phyloP scores from a whole-genome alignment of 2,888 invertebrate species.

The Caenorhabditis imperialis region DNA sequence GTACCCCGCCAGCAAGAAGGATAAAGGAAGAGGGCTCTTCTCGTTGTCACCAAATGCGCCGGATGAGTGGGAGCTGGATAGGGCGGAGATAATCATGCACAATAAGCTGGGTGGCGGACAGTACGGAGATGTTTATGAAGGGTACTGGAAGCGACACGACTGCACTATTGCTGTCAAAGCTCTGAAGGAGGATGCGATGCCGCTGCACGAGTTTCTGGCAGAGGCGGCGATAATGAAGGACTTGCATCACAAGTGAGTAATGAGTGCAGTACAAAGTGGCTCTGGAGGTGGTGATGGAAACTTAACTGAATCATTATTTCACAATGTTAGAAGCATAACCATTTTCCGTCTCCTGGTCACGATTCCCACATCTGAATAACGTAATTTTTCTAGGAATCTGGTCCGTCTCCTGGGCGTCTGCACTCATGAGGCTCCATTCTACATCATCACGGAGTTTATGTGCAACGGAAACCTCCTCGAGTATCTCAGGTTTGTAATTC shows the following conservation, averaged over 20 bases:
- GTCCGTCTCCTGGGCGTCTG: conserved; percentile 98
- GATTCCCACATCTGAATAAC: too few species aligned
- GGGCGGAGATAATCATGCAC: conserved; percentile 80
- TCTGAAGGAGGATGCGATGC: conserved; percentile 99
- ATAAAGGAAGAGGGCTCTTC: conserved; percentile 80
- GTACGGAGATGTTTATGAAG: conserved; percentile 89
- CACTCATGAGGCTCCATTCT: conserved; percentile 97
- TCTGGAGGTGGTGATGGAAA: too few species aligned
- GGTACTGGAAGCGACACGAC: conserved; percentile 95
- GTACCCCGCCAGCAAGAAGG: conserved; percentile 93
- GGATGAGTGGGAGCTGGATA: conserved; percentile 97
- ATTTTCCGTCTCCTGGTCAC: too few species aligned
- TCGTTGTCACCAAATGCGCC: conserved; percentile 79
- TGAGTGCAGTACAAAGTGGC: too few species aligned
- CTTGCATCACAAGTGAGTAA: conserved; percentile 87
- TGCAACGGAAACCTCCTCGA: conserved; percentile 96
- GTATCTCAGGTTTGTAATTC: conserved; percentile 85
- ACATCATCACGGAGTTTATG: conserved; percentile 97
- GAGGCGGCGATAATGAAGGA: conserved; percentile 99
- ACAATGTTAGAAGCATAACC: too few species aligned
- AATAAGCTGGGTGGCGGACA: conserved; percentile 84
- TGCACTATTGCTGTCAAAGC: conserved; percentile 99
- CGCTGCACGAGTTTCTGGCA: conserved; percentile 96
- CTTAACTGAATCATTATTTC: too few species aligned
- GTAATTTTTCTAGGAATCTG: conserved; percentile 86